Conservation (phyloP, 1,140 invertebrate species). For the Leptinotarsa lineolata region DNA sequence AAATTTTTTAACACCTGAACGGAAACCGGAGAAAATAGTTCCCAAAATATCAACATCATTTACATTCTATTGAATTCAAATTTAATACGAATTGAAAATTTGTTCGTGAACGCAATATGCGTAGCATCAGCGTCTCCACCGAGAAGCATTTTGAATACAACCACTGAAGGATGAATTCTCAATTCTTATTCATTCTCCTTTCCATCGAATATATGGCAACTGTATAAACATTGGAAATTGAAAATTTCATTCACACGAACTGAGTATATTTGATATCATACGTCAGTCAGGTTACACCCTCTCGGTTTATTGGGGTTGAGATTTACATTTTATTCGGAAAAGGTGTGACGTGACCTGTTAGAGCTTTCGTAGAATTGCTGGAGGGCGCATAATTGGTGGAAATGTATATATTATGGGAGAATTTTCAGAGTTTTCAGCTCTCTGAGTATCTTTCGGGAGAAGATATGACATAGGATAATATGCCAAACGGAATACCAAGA, state of each 20-base stretch:
- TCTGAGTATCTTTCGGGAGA: too few relatives aligned
- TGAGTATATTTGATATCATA: neutral
- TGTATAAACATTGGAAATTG: neutral
- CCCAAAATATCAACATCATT: too few relatives aligned
- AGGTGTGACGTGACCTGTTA: slow-evolving; percentile 4
- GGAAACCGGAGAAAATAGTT: too few relatives aligned
- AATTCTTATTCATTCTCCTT: too few relatives aligned
- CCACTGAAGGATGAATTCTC: too few relatives aligned
- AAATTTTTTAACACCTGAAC: too few relatives aligned
- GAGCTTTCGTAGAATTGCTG: neutral
- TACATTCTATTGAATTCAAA: neutral
- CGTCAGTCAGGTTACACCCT: neutral
- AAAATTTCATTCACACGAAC: neutral
- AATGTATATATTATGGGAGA: neutral
- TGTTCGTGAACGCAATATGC: too few relatives aligned
- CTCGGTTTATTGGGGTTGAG: neutral
- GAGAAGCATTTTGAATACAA: too few relatives aligned
- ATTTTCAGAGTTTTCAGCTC: neutral
- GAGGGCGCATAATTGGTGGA: neutral
- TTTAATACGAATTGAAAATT: too few relatives aligned
- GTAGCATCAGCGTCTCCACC: too few relatives aligned
- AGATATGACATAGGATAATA: too few relatives aligned
- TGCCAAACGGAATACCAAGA: too few relatives aligned
- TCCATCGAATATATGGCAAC: neutral
- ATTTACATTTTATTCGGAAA: slow-evolving; percentile 4